Evolutionary conservation across 2,797 vertebrate genomes (phyloP), one percentile per base, ranked within the genome.

Genomic region (Acestrorhynchus altus): DNA sequence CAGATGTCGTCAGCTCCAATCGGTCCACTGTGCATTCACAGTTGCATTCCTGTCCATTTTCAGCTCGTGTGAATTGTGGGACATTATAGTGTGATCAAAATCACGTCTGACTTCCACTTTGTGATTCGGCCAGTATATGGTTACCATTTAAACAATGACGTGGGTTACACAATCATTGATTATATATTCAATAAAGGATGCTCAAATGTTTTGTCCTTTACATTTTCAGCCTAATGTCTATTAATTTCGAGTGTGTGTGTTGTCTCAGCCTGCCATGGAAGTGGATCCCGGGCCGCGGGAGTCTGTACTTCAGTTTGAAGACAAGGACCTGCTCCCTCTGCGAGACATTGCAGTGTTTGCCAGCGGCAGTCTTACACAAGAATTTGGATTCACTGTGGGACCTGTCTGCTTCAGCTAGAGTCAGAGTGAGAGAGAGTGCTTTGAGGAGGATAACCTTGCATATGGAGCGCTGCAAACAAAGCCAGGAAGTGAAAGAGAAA

Each of bases 321-420:
- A 96, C 84, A 93, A 94, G 16, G 83, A 93, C 28, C 93, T 96
- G 68, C 92, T 97, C 73, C 96, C 96, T 46, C 87, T 97, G 77
- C 91, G 95, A 75, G 96, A 97, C 61, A 76, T 96, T 80, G 95
- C 94, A 0, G 77, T 96, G 24, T 93, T 92, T 72, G 90, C 90
- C 74, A 84, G 91, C 0, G 90, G 89, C 0, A 92, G 92, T 3
- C 0, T 81, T 77, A 87, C 89, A 0, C 91, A 94, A 74, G 91
- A 88, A 24, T 96, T 96, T 22, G 91, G 95, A 65, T 92, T 97
- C 91, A 93, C 90, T 22, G 67, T 96, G 0, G 95, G 95, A 47
- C 94, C 95, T 0, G 94, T 95, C 70, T 96, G 96, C 86, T 97
- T 96, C 90, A 95, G 94, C 89, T 97, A 95, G 90, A 85, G 76